These are phyloP conservation scores for Thaleichthys pacificus DNA, from an alignment of 2,797 vertebrate species.

Conservation along the genomic window DNA sequence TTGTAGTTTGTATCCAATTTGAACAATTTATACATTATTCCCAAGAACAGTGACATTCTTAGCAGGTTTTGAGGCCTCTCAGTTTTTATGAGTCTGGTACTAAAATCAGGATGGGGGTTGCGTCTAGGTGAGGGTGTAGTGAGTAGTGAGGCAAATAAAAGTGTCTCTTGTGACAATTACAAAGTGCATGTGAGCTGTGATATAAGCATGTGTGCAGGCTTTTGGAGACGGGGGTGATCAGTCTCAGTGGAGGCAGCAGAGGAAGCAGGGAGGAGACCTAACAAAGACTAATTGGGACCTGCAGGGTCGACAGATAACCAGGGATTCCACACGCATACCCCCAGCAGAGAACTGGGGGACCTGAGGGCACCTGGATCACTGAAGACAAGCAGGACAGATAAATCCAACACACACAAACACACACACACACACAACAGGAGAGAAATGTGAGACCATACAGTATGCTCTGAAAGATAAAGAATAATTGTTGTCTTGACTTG, in stretches of 20 bases:
- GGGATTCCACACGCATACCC: conserved; percentile 50
- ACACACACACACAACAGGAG: too few species aligned
- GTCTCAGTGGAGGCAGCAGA: conserved; percentile 67
- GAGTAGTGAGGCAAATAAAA: conserved; percentile 39
- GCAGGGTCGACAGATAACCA: conserved; percentile 57
- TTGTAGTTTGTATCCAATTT: too few species aligned
- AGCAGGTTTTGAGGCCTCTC: too few species aligned
- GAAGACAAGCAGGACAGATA: conserved; percentile 43
- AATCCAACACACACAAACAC: conserved; percentile 15
- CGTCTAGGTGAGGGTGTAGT: neutral
- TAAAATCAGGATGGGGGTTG: too few species aligned
- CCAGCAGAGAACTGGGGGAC: conserved; percentile 50
- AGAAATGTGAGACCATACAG: neutral
- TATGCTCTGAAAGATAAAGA: neutral
- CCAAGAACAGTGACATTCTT: too few species aligned
- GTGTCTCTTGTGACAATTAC: conserved; percentile 63
- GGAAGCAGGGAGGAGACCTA: conserved; percentile 56
- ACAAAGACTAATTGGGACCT: conserved; percentile 76
- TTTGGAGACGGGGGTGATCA: conserved; percentile 65
- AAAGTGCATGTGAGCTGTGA: conserved; percentile 60
- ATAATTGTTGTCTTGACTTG: too few species aligned
- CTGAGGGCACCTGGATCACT: conserved; percentile 51
- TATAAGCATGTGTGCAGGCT: conserved; percentile 60
- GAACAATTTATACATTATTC: too few species aligned
- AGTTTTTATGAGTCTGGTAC: too few species aligned